Evolutionary conservation across 2,113 vertebrate genomes (phyloP).

Genomic region (Tragelaphus imberbis): DNA sequence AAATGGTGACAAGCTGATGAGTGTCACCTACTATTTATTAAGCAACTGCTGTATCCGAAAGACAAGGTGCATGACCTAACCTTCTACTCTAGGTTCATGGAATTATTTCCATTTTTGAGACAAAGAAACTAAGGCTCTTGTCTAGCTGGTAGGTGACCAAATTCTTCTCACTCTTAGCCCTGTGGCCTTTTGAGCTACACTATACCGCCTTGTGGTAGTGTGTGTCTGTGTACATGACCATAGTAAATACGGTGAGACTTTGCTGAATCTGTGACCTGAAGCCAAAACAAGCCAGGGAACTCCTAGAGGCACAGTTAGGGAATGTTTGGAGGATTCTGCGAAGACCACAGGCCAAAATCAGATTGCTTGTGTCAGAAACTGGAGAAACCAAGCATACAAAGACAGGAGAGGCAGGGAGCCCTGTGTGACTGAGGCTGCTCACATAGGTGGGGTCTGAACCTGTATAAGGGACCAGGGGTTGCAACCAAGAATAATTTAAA

Average conservation of each 20-base stretch:
- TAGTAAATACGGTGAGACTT: rapidly evolving
- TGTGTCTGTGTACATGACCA: not conserved
- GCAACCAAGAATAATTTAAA: not conserved
- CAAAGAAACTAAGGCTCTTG: not conserved
- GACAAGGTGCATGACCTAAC: not conserved
- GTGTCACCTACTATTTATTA: not conserved
- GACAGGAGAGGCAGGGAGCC: not conserved
- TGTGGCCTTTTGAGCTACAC: not conserved
- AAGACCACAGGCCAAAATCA: not conserved
- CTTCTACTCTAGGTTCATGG: not conserved
- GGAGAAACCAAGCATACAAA: not conserved
- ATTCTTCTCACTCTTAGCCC: not conserved
- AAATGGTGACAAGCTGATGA: not conserved
- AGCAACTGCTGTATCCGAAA: not conserved
- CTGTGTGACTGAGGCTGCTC: too few species aligned
- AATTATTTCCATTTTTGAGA: not conserved
- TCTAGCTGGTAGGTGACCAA: not conserved
- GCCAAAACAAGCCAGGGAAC: not conserved
- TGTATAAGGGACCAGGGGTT: not conserved
- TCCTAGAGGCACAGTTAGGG: not conserved
- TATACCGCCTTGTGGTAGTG: not conserved
- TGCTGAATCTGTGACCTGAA: not conserved
- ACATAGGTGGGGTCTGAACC: rapidly evolving
- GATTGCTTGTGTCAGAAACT: not conserved
- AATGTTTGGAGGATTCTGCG: not conserved